phyloP scores from a whole-genome alignment of 2,113 vertebrate species.

The Erinaceus europaeus region DNA sequence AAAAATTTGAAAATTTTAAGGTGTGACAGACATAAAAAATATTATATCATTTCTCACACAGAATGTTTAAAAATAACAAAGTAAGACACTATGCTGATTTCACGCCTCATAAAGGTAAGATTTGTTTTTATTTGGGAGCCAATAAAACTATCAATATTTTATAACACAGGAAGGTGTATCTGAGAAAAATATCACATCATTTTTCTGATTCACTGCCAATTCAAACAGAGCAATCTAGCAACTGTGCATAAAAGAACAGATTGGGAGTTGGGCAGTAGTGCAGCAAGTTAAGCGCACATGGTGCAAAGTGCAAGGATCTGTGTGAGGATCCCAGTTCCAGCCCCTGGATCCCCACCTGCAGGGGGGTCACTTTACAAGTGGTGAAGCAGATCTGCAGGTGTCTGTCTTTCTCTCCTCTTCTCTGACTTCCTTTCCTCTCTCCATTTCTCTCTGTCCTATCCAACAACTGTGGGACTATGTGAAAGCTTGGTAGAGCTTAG shows the following conservation, averaged over 20 bases:
- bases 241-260: not conserved
- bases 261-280: no score
- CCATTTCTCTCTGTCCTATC: no score
- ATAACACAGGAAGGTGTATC: not conserved
- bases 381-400: no score
- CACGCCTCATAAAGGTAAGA: not conserved
- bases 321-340: no score
- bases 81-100: not conserved
- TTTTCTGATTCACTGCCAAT: not conserved
- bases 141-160: not conserved
- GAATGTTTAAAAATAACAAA: not conserved
- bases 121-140: not conserved
- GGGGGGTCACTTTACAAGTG: no score
- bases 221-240: not conserved
- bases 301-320: no score
- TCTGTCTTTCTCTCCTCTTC: no score
- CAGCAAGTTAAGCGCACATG: no score
- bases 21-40: not conserved
- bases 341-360: no score
- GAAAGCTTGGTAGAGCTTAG: no score
- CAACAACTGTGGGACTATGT: no score
- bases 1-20: not conserved
- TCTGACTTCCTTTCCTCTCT: no score
- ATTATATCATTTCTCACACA: not conserved
- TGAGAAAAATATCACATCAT: not conserved